These are phyloP conservation scores for Melitaea cinxia DNA, from an alignment of 1,140 invertebrate genomes.

Conservation along the genomic window DNA sequence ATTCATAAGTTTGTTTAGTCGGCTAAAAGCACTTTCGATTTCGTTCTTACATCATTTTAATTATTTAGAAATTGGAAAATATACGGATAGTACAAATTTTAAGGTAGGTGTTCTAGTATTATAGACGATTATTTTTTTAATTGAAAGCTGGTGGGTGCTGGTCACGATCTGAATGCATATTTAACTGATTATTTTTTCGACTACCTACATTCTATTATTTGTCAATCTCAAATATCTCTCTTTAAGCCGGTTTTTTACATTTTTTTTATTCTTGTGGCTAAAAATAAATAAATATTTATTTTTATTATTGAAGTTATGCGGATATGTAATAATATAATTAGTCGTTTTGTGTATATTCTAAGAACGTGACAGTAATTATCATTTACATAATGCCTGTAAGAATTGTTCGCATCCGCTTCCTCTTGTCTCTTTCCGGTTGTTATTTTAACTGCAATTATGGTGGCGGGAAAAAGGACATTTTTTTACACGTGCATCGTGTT, in stretches of 20 bases:
- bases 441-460: constrained; percentile 24
- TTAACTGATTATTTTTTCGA: too few relatives aligned
- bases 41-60: background rate
- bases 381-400: constrained; percentile 47
- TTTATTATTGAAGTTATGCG: too few relatives aligned
- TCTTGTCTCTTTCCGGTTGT: constrained; percentile 38
- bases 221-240: too few relatives aligned
- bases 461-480: constrained; percentile 25
- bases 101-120: too few relatives aligned
- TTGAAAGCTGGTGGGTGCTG: too few relatives aligned
- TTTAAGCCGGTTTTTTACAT: too few relatives aligned
- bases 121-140: too few relatives aligned
- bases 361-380: constrained; percentile 25
- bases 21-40: constrained; percentile 1
- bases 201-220: too few relatives aligned
- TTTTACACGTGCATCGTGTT: background rate
- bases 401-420: constrained; percentile 46
- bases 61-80: background rate
- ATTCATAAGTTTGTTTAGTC: constrained; percentile 22
- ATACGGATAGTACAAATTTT: background rate
- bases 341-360: constrained; percentile 27
- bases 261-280: too few relatives aligned
- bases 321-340: constrained; percentile 3
- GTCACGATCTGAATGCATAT: too few relatives aligned
- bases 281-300: too few relatives aligned